phyloP scores from a whole-genome alignment of 2,113 vertebrate species.

The Scomber scombrus region DNA sequence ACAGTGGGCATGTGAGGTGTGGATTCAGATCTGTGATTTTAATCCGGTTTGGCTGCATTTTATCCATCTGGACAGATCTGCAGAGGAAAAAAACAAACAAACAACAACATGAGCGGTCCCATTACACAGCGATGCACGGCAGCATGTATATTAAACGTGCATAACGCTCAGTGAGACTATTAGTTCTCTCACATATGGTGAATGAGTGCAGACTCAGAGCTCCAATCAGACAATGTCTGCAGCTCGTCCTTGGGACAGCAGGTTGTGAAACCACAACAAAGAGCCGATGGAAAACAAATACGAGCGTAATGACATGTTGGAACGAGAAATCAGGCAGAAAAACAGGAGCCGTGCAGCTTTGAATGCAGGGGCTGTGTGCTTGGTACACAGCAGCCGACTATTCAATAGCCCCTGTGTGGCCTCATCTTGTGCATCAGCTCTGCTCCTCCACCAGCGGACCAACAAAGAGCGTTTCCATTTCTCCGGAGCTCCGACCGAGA shows the following conservation, averaged over 20 bases:
- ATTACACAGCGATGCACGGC: background rate
- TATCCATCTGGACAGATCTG: slow-evolving; percentile 82
- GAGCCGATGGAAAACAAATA: background rate
- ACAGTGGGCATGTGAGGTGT: slow-evolving; percentile 87
- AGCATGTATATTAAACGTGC: background rate
- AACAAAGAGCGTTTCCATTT: slow-evolving; percentile 71
- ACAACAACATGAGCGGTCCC: slow-evolving; percentile 23
- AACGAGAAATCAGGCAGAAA: slow-evolving; percentile 7
- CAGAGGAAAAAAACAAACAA: slow-evolving; percentile 33
- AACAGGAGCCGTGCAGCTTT: slow-evolving; percentile 39
- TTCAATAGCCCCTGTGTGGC: slow-evolving; percentile 68
- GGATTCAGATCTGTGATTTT: slow-evolving; percentile 86
- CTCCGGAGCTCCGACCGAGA: slow-evolving; percentile 48
- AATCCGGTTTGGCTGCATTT: slow-evolving; percentile 86
- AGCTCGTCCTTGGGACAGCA: slow-evolving; percentile 69
- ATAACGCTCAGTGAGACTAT: background rate
- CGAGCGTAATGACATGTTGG: background rate
- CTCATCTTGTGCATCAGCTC: slow-evolving; percentile 73
- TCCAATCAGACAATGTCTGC: slow-evolving; percentile 62
- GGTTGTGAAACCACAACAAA: slow-evolving; percentile 59
- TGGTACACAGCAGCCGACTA: slow-evolving; percentile 50
- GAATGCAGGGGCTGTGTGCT: slow-evolving; percentile 22
- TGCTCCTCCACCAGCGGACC: slow-evolving; percentile 52
- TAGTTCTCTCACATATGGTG: slow-evolving; percentile 12
- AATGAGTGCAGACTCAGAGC: slow-evolving; percentile 12